Evolutionary conservation across 2,888 invertebrate genomes (phyloP).

Genomic region (Mythimna ferrago): DNA sequence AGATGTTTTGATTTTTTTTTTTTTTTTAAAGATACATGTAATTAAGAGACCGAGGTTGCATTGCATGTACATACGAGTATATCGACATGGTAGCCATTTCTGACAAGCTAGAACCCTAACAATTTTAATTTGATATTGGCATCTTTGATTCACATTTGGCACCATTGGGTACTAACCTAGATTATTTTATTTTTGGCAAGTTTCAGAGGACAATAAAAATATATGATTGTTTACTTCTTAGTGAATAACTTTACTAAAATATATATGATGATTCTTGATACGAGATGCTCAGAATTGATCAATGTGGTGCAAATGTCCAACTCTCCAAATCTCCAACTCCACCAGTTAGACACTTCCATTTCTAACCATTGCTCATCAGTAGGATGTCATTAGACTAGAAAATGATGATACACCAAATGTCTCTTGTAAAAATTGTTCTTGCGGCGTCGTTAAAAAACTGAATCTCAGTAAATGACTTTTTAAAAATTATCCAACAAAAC

Average conservation of each 20-base stretch:
- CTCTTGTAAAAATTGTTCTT: no score
- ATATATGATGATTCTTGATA: no score
- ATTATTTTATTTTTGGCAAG: slow-evolving; percentile 22
- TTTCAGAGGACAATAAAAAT: background rate
- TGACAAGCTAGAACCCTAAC: background rate
- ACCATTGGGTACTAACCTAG: background rate
- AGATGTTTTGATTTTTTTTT: slow-evolving; percentile 14
- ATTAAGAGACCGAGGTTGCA: background rate
- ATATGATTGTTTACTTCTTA: background rate
- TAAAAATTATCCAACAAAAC: background rate
- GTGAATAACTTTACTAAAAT: background rate
- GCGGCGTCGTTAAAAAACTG: no score
- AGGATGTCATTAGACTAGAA: no score
- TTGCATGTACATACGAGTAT: background rate
- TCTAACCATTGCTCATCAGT: no score
- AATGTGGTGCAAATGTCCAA: no score
- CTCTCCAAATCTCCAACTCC: no score
- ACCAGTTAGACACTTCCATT: no score
- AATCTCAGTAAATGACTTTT: background rate
- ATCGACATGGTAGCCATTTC: slow-evolving; percentile 2
- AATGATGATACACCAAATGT: no score
- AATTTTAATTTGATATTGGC: slow-evolving; percentile 17
- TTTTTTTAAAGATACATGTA: background rate
- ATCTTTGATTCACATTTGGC: slow-evolving; percentile 22
- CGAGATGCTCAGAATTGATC: no score